Base-by-base conservation (phyloP, 1,140 invertebrate species). In the Lepidurus apus region DNA sequence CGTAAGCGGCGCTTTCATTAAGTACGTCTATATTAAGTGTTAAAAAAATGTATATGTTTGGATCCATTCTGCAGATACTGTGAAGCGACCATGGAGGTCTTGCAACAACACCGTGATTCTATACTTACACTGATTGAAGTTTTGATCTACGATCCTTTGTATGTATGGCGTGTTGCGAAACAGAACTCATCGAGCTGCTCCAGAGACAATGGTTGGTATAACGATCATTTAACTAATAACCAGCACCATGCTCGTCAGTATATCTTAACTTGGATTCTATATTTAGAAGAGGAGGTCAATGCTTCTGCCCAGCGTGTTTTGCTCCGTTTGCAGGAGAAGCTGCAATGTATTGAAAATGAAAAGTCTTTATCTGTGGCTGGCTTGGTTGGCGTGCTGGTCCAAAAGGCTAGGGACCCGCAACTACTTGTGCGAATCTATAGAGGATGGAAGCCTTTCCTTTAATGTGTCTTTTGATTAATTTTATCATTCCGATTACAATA, bases 131-230 rank as follows among this genome's bases (percentile, higher is more conserved):
- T 98, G 78, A 87, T 98, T 73, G 93, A 96, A 86, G 96, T 98
- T 13, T 84, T 98, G 11, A 86, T 98, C n/a, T 95, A 96, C 83
- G 96, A 98, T 88, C 96, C 96, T 0, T 86, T 97, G 3, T 95
- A 96, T 84, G 89, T 90, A 8, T 98, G 96, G 96, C 90, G 90
- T 9, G 87, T 93, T 8, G 89, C 90, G 1, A 86, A 88, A 43
- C 80, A 77, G 13, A 87, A 86, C 80, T 85, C 84, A 0, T 82
- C 81, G 17, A 82, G 83, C 21, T 80, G 87, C 21, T 85, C 86
- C 80, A 78, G 80, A 26, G 74, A 80, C 73, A 86, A 87, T 76
- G 24, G 43, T 34, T 26, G 65, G n/a, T 24, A 9, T 47, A 9
- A 26, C 13, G 17, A 74, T 44, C 42, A n/a, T 42, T 74, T n/a